These are phyloP conservation scores for Epizoanthus rinbou DNA, from an alignment of 92 coral and sea anemone genomes.

Conservation along the genomic window DNA sequence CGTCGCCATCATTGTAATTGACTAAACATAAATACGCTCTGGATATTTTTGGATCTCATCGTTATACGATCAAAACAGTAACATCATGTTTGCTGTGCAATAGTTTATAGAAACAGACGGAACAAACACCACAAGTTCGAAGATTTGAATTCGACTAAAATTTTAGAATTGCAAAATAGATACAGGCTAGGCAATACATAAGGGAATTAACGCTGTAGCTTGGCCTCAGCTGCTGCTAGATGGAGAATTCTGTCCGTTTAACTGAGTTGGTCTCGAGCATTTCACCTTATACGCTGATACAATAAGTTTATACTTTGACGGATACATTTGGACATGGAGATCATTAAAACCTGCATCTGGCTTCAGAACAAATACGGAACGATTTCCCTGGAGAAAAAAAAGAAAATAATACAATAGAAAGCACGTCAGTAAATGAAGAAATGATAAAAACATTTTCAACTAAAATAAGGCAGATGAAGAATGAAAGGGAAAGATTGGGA, in stretches of 20 bases:
- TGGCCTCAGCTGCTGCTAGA: neutral
- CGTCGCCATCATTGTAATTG: too few relatives aligned
- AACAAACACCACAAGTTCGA: too few relatives aligned
- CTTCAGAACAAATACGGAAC: conserved; percentile 82
- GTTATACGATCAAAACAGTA: too few relatives aligned
- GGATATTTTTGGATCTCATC: too few relatives aligned
- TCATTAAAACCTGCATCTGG: conserved; percentile 69
- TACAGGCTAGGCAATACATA: too few relatives aligned
- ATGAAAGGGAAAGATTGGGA: too few relatives aligned
- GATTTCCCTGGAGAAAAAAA: conserved; percentile 66
- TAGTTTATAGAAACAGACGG: too few relatives aligned
- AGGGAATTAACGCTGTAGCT: too few relatives aligned
- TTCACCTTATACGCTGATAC: conserved; percentile 48
- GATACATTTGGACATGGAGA: conserved; percentile 71
- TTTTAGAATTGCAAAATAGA: too few relatives aligned
- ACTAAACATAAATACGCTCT: too few relatives aligned
- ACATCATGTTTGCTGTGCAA: too few relatives aligned
- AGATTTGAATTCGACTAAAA: too few relatives aligned
- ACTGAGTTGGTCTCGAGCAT: neutral
- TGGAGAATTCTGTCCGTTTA: neutral
- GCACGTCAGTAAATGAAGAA: neutral
- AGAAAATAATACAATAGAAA: neutral
- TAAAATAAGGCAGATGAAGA: neutral
- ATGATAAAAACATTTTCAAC: neutral
- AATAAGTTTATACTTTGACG: conserved; percentile 42